phyloP scores from a whole-genome alignment of 2,888 invertebrate species.

The Miltochrista miniata region DNA sequence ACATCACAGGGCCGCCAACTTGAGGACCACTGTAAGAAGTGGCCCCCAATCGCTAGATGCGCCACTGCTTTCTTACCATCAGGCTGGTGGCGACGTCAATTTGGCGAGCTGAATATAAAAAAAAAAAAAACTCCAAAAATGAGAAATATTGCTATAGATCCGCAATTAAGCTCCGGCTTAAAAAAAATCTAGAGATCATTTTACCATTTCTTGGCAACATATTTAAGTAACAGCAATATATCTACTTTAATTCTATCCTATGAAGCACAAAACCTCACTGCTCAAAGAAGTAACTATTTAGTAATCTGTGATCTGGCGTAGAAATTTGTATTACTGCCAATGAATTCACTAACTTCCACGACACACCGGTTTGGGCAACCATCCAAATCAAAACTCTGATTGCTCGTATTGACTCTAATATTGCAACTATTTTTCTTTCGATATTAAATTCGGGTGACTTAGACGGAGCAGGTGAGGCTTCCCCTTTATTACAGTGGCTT shows the following conservation, averaged over 20 bases:
- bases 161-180: no score
- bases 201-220: no score
- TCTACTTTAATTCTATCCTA: neutral
- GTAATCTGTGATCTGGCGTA: constrained; percentile 2
- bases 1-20: no score
- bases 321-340: constrained; percentile 59
- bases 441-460: constrained; percentile 49
- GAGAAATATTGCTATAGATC: no score
- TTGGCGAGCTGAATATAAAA: no score
- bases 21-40: no score
- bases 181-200: no score
- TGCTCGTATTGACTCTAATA: constrained; percentile 63
- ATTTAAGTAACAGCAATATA: neutral
- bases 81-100: no score
- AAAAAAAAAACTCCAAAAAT: no score
- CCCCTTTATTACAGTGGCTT: constrained; percentile 18
- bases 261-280: constrained; percentile 11
- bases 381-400: constrained; percentile 62
- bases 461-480: constrained; percentile 33
- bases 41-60: no score
- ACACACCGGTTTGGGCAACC: constrained; percentile 48
- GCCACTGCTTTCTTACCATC: no score
- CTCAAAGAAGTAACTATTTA: no score
- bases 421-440: constrained; percentile 58
- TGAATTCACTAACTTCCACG: constrained; percentile 63